A percentile compares a stretch with the other conserved stretches of the same genome.
phyloP scores from a whole-genome alignment of 2,797 vertebrate species.

The Rhyacichthys aspro region DNA sequence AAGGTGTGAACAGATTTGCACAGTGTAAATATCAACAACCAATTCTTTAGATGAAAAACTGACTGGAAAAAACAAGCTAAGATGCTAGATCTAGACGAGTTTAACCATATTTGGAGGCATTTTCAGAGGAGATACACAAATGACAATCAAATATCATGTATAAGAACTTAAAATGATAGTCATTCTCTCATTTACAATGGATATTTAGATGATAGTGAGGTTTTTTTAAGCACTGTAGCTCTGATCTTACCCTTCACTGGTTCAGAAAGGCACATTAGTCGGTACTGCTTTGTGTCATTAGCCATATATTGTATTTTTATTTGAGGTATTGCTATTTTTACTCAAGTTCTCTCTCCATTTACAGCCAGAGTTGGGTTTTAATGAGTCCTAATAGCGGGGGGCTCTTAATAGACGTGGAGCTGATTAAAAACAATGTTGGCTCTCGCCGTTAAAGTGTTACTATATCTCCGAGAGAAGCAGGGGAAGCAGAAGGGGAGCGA shows the following conservation, averaged over 20 bases:
- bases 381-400: conserved; percentile 43
- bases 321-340: conserved; percentile 9
- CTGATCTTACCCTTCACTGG: not conserved
- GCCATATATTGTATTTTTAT: not conserved
- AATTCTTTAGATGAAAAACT: too few species aligned
- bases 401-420: conserved; percentile 40
- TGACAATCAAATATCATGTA: too few species aligned
- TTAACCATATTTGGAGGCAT: too few species aligned
- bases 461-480: conserved; percentile 38
- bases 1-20: too few species aligned
- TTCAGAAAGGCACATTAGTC: not conserved
- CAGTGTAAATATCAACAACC: too few species aligned
- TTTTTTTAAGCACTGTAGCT: too few species aligned
- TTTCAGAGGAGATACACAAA: too few species aligned
- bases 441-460: conserved; percentile 56
- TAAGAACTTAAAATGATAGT: not conserved
- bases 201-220: too few species aligned
- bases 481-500: conserved; percentile 37
- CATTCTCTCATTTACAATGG: not conserved
- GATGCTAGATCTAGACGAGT: too few species aligned
- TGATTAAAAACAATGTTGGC: conserved; percentile 62
- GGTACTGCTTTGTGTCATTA: not conserved
- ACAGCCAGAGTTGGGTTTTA: conserved; percentile 22
- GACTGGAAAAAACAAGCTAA: too few species aligned
- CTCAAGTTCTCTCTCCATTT: not conserved